phyloP scores from a whole-genome alignment of 2,888 invertebrate species.

The Oxystoma pomonae region DNA sequence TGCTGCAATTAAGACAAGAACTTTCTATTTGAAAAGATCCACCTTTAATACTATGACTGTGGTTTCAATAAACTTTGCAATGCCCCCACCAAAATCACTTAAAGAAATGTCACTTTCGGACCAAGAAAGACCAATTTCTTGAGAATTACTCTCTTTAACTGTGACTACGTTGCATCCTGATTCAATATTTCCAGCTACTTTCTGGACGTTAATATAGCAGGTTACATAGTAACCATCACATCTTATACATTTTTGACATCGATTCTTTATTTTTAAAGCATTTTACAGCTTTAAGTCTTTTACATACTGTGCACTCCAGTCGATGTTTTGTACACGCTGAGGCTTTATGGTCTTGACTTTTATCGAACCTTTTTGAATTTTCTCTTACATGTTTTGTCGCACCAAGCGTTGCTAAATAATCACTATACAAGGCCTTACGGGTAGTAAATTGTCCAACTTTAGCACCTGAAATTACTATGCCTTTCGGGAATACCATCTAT shows the following conservation, averaged over 20 bases:
- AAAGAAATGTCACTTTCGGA: no score
- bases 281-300: neutral
- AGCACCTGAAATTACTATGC: constrained; percentile 3
- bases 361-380: no score
- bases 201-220: no score
- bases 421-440: neutral
- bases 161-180: no score
- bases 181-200: no score
- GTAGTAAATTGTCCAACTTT: constrained; percentile 3
- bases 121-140: no score
- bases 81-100: neutral
- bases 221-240: neutral
- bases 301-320: constrained; percentile 7
- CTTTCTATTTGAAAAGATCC: no score
- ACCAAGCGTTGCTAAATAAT: constrained; percentile 3
- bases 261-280: neutral
- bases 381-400: no score
- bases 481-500: constrained; percentile 28
- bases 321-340: constrained; percentile 8
- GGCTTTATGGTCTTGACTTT: constrained; percentile 4
- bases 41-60: neutral
- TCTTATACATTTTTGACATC: no score
- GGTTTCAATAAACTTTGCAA: neutral
- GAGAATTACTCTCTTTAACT: no score
- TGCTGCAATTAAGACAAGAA: constrained; percentile 4